Percentiles rank a stretch among this genome's conserved stretches.
Evolutionary conservation across 1,140 invertebrate genomes (phyloP).

Genomic region (Cheumatopsyche charites): DNA sequence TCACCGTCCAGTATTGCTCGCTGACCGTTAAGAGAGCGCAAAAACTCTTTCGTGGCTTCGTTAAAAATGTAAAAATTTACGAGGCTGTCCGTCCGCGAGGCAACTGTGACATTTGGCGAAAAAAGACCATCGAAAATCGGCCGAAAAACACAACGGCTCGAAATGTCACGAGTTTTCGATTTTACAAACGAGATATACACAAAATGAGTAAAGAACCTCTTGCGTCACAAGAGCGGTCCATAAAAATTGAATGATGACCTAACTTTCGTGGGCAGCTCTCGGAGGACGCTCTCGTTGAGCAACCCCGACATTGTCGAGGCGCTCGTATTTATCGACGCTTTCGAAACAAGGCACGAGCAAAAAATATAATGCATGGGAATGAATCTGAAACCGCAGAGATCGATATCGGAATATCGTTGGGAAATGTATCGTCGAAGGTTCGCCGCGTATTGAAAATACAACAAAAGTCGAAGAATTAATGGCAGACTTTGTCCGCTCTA

Average conservation of each 20-base stretch:
- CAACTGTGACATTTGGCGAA: conserved; percentile 36
- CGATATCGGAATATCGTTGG: conserved; percentile 5
- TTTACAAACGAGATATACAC: conserved; percentile 30
- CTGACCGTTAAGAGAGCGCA: too few relatives aligned
- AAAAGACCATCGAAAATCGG: conserved; percentile 12
- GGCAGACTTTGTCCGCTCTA: too few relatives aligned
- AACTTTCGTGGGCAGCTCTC: conserved; percentile 32
- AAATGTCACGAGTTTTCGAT: conserved; percentile 32
- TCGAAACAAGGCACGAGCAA: too few relatives aligned
- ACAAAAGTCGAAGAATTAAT: too few relatives aligned
- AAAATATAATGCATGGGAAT: background rate
- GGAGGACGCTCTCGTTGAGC: conserved; percentile 6
- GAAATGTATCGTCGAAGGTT: conserved; percentile 8
- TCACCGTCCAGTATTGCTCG: too few relatives aligned
- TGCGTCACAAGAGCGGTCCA: conserved; percentile 29
- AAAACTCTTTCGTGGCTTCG: background rate
- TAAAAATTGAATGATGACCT: conserved; percentile 33
- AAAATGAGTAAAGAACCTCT: too few relatives aligned
- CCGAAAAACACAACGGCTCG: conserved; percentile 2
- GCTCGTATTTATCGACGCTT: too few relatives aligned
- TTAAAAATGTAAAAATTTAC: conserved; percentile 35
- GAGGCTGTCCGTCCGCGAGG: conserved; percentile 13
- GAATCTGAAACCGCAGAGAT: background rate
- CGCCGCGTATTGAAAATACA: too few relatives aligned
- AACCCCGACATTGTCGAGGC: background rate